Conservation (phyloP, 2,797 vertebrate species). For the Hafferia zeledoni region DNA sequence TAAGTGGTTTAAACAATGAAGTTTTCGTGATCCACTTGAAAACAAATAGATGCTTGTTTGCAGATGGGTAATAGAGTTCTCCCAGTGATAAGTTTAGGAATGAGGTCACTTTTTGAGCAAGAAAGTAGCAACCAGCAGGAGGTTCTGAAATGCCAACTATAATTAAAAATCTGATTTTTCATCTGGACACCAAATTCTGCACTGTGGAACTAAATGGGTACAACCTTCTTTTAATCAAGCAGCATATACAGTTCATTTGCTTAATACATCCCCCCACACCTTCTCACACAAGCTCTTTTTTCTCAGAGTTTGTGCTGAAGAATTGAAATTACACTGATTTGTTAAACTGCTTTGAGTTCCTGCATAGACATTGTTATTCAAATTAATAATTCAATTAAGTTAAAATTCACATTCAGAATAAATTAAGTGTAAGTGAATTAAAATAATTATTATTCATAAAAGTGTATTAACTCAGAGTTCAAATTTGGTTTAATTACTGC, state of each 20-base stretch:
- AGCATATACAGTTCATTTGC: background rate
- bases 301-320: background rate
- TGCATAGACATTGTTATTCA: constrained; percentile 23
- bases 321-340: background rate
- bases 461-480: background rate
- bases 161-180: constrained; percentile 61
- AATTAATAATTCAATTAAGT: constrained; percentile 23
- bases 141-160: constrained; percentile 38
- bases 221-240: constrained; percentile 37
- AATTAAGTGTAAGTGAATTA: constrained; percentile 26
- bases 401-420: constrained; percentile 17
- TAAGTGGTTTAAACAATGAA: constrained; percentile 25
- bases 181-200: background rate
- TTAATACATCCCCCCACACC: background rate
- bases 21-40: background rate
- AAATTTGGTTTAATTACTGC: constrained; percentile 4
- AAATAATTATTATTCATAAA: background rate
- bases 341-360: constrained; percentile 5
- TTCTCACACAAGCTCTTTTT: background rate
- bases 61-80: background rate
- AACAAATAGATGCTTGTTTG: constrained; percentile 43
- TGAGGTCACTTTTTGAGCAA: constrained; percentile 56
- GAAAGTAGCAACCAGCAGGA: constrained; percentile 40
- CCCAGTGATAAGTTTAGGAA: constrained; percentile 25
- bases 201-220: background rate